Evolutionary conservation across 2,888 invertebrate genomes (phyloP).

Genomic region (Holacanthella duospinosa): DNA sequence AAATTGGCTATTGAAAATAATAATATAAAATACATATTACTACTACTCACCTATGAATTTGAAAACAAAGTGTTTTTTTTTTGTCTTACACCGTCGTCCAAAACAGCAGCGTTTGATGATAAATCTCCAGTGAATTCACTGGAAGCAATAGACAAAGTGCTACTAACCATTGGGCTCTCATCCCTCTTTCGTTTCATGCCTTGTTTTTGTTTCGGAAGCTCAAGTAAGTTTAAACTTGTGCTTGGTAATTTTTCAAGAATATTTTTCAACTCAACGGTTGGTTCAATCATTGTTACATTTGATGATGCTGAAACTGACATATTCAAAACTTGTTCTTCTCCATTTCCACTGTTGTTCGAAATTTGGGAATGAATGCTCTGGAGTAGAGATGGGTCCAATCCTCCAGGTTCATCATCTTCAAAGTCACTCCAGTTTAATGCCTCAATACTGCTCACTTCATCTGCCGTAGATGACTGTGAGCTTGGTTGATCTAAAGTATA

Average conservation of each 20-base stretch:
- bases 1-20: conserved; percentile 29
- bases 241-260: no score
- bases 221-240: no score
- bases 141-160: conserved; percentile 13
- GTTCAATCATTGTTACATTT: neutral
- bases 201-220: neutral
- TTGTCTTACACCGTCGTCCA: conserved; percentile 36
- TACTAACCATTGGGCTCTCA: neutral
- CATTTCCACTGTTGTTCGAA: neutral
- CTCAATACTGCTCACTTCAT: conserved; percentile 20
- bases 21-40: neutral
- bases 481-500: no score
- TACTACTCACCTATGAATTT: neutral
- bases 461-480: neutral
- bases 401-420: conserved; percentile 29
- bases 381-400: neutral
- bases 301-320: neutral
- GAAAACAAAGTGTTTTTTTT: no score
- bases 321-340: neutral
- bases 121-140: conserved; percentile 20
- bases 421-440: conserved; percentile 36
- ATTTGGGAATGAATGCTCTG: conserved; percentile 2
- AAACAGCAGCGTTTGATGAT: conserved; percentile 32
- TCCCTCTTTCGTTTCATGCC: neutral
- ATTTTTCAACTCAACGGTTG: neutral